Evolutionary conservation across 1,140 invertebrate species (phyloP).

Genomic region (Ephestia elutella): DNA sequence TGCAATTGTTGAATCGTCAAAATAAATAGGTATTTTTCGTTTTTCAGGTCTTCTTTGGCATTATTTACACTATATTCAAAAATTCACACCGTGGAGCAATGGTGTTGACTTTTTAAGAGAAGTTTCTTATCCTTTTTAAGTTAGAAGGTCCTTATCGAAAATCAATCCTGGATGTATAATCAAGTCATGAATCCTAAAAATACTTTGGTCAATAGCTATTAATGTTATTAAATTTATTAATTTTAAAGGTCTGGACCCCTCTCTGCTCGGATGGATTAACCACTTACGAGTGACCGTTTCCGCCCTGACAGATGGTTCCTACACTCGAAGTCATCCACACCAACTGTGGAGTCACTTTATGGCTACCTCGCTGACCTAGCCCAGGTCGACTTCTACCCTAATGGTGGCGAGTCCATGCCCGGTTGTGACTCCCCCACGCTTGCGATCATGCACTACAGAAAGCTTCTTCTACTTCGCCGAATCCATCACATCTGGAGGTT

Average conservation of each 20-base stretch:
- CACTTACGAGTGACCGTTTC: conserved; percentile 67
- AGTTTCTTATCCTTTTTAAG: no score
- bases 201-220: no score
- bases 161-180: no score
- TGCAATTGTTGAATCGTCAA: no score
- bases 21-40: no score
- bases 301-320: conserved; percentile 42
- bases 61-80: no score
- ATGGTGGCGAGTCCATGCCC: conserved; percentile 57
- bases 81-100: no score
- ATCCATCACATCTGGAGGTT: conserved; percentile 43
- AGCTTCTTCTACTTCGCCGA: conserved; percentile 48
- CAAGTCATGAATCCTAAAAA: no score
- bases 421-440: conserved; percentile 74
- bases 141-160: no score
- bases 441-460: conserved; percentile 49
- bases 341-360: not conserved
- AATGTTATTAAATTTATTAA: no score
- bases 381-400: conserved; percentile 55
- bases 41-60: no score
- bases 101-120: no score
- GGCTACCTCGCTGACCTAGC: not conserved
- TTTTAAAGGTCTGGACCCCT: conserved; percentile 69
- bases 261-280: conserved; percentile 60
- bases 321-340: conserved; percentile 11